Evolutionary conservation across 2,797 vertebrate species (phyloP), one percentile per base, ranked within the genome.

Genomic region (Bryconaethiops microstoma): DNA sequence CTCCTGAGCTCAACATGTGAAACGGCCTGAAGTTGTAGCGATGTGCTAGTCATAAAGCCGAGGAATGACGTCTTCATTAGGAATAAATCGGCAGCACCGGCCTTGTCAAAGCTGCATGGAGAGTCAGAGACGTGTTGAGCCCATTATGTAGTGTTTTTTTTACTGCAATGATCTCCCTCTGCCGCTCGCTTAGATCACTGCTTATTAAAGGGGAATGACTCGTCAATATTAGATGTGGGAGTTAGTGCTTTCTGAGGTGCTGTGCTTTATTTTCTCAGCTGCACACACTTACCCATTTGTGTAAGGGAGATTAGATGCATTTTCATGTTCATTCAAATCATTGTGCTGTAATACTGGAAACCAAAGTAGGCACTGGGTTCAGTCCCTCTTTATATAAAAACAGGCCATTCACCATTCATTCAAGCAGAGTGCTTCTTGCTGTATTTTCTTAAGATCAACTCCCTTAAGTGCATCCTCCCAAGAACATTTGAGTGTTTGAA

Each of bases 141-240:
- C 50, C 48, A 72, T 50, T 16, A 35, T 39, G 23, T 25, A 39
- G 40, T 57, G 70, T n/a, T 29, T 55, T 73, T 57, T 57, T 57
- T 73, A 19, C 50, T 55, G 70, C 52, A 68, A 68, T 68, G 40
- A 68, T 68, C 25, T 39, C 29, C 16, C 71, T 73, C 52, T 55
- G 48, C 52, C 16, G 29, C 71, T 19, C 63, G 9, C 74, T 74
- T 42, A 42, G 54, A 60, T 74, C 39, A 62, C 55, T 14, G 54
- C 57, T 74, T 60, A 74, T 74, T 74, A 74, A 74, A 59, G 19
- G 65, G 65, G 52, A 73, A 40, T 3, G 52, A n/a, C 71, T 57
- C 52, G 25, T 73, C 50, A 73, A 39, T 57, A 73, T 73, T 73
- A 73, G 50, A 73, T 73, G 71, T 57, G 71, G 52, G 50, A 73